Base-by-base conservation (phyloP, 2,888 invertebrate species). In the Tetragonula carbonaria region DNA sequence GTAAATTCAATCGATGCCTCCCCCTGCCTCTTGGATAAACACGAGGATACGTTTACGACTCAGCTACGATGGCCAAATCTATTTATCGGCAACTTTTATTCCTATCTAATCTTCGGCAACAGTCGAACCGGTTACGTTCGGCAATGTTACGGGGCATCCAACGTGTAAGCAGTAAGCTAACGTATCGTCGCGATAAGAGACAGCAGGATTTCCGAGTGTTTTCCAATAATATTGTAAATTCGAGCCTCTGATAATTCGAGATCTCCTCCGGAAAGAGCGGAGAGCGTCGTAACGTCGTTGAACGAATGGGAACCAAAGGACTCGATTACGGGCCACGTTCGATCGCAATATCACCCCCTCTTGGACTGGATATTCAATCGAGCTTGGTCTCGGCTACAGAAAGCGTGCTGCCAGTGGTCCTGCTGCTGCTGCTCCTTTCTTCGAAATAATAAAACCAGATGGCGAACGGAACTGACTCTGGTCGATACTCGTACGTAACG, bases 1-100 rank as follows among this genome's bases (percentile, higher is more conserved):
- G 92, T 93, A 92, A 93, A 93, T 93, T 93, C 92, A 93, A 93
- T 93, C 89, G 91, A 88, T 28, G 88, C 21, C 11, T 86, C 89
- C 18, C 18, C 57, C 38, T 66, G 89, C 86, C 89, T 85, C 77
- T 80, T 82, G 82, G 85, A 93, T 92, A 91, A 92, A 45, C 14
- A 66, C 65, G 38, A n/a, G n/a, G 86, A 87, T 89, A 90, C 92
- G 91, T 92, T 92, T 93, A 93, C 91, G 87, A 91, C 86, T 87
- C 88, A 80, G 78, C 80, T 33, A 33, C 86, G 78, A 86, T 87
- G 88, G 45, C 88, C 87, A 87, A 88, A 80, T 85, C 86, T 11
- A 45, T 45, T 33, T 76, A 84, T 87, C 68, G 84, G 71, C 45
- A 45, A 45, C 53, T 67, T 67, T 88, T 86, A 74, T 74, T 74